Evolutionary conservation across 2,797 vertebrate species (phyloP), one percentile per base, ranked within the genome.

Genomic region (Leucoraja ocellata): DNA sequence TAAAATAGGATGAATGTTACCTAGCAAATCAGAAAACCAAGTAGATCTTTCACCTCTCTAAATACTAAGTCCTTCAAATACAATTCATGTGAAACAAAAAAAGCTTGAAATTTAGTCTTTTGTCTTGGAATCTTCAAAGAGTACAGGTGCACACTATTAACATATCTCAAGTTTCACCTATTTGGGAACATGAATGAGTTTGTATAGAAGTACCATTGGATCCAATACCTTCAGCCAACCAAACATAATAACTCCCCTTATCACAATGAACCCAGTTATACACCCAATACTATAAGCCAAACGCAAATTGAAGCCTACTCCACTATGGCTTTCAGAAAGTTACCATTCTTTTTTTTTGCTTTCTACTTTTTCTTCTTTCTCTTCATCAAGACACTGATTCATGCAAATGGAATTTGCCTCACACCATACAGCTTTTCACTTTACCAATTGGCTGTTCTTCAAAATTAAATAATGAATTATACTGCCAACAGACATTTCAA

Each of bases 191-290:
- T 92, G 90, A 92, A 92, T 92, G 71, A 71, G 23, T 28, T 68
- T 16, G 5, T 54, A 92, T 58, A 58, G 71, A 74, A 74, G 13
- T 73, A 46, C 25, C 58, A 76, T 76, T 92, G 68, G 36, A 76
- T 92, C 68, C 46, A 92, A 92, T 92, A 73, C 71, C 68, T 92
- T 92, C 39, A 92, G 25, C 68, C 25, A 76, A 73, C 39, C 71
- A 92, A 74, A 76, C 90, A 74, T 46, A 92, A 92, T 92, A 92
- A 39, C 76, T 92, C 21, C 9, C 21, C 90, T 73, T 92, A 74
- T 14, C 71, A 58, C 71, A 74, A 88, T 92, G 23, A 10, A 74
- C 76, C 71, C 25, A 74, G 90, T 92, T 74, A 39, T 74, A 74
- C 39, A 91, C 36, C 90, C 36, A n/a, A 91, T 7, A 25, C 71